phyloP scores from a whole-genome alignment of 1,140 invertebrate genomes.

The Drosophila virilis region DNA sequence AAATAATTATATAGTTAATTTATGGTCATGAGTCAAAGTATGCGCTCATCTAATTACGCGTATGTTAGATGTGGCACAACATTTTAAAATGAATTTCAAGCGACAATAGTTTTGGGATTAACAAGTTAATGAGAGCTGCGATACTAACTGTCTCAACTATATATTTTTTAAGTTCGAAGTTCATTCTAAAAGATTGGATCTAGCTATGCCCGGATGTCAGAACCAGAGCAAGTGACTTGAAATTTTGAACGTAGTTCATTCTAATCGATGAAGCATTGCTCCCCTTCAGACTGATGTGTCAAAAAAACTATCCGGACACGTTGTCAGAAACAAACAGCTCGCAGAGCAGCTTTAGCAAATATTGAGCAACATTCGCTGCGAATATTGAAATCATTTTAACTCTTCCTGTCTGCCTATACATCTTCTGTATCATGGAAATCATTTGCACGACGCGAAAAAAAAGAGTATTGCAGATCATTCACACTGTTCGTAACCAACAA shows the following conservation, averaged over 20 bases:
- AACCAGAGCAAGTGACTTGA: too few species aligned
- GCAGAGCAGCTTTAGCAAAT: constrained; percentile 50
- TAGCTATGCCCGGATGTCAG: too few species aligned
- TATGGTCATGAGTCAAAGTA: constrained; percentile 31
- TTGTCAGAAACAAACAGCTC: neutral
- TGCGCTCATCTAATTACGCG: constrained; percentile 58
- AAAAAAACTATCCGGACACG: constrained; percentile 6
- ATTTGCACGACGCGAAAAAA: neutral
- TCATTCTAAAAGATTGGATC: too few species aligned
- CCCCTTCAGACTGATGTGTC: constrained; percentile 30
- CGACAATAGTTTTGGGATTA: neutral
- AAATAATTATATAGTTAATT: constrained; percentile 79
- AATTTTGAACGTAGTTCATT: too few species aligned
- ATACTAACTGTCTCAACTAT: neutral
- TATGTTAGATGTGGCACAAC: neutral
- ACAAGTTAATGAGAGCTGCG: neutral
- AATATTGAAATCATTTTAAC: constrained; percentile 71
- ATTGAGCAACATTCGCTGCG: constrained; percentile 69
- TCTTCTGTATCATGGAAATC: neutral
- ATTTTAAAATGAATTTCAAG: neutral
- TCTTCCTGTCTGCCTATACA: neutral
- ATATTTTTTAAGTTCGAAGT: too few species aligned
- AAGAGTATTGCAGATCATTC: constrained; percentile 1
- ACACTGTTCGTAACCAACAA: neutral
- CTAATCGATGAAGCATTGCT: neutral